A percentile compares a stretch with the other conserved stretches of the same genome.
Evolutionary conservation across 2,888 invertebrate genomes (phyloP).

Genomic region (Drosophila lacicola): DNA sequence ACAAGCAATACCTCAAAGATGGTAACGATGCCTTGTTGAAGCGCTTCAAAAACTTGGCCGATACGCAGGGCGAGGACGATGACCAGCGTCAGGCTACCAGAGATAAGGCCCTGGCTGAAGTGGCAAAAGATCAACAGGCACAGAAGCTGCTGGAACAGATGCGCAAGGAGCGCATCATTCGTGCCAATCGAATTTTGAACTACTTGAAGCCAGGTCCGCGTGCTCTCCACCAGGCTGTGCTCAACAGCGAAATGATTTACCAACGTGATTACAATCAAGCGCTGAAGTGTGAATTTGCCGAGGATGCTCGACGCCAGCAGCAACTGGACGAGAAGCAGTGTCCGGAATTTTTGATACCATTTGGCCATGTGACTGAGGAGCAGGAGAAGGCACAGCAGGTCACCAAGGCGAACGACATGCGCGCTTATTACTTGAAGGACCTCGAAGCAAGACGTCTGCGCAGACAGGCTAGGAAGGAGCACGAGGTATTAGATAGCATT

Average conservation of each 20-base stretch:
- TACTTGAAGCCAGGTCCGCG: slow-evolving; percentile 58
- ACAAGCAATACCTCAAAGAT: slow-evolving; percentile 54
- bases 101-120: background rate
- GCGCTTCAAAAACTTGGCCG: slow-evolving; percentile 30
- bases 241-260: slow-evolving; percentile 49
- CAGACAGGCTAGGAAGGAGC: slow-evolving; percentile 19
- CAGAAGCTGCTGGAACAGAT: slow-evolving; percentile 14
- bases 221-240: slow-evolving; percentile 43
- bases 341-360: slow-evolving; percentile 52
- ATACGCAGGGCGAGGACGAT: slow-evolving; percentile 5
- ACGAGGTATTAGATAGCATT: slow-evolving; percentile 27
- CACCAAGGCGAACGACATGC: slow-evolving; percentile 35
- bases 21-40: slow-evolving; percentile 43
- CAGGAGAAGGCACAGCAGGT: slow-evolving; percentile 48
- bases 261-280: slow-evolving; percentile 47
- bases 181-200: slow-evolving; percentile 50
- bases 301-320: slow-evolving; percentile 37
- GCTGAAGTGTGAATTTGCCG: slow-evolving; percentile 49
- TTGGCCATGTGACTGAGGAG: slow-evolving; percentile 38
- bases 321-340: slow-evolving; percentile 47
- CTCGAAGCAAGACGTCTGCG: slow-evolving; percentile 39
- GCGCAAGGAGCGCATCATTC: slow-evolving; percentile 64
- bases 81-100: slow-evolving; percentile 8
- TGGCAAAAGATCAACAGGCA: slow-evolving; percentile 2
- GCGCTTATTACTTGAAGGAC: slow-evolving; percentile 44